Evolutionary conservation across 2,888 invertebrate genomes (phyloP).

Genomic region (Yponomeuta cagnagella): DNA sequence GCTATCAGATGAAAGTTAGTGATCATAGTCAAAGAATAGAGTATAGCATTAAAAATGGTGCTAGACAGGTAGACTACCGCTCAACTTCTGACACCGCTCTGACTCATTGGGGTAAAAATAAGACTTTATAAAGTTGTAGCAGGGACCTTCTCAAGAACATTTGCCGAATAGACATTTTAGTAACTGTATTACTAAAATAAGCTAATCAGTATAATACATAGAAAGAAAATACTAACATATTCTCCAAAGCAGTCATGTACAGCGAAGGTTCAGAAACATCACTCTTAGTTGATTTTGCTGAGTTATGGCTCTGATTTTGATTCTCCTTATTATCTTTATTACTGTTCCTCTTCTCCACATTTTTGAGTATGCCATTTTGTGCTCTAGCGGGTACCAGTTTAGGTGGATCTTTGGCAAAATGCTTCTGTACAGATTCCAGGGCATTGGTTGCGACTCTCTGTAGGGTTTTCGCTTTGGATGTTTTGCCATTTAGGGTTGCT

Average conservation of each 20-base stretch:
- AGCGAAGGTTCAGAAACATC: slow-evolving; percentile 85
- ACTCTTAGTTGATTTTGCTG: slow-evolving; percentile 70
- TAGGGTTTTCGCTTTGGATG: slow-evolving; percentile 64
- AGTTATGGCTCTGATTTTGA: slow-evolving; percentile 41
- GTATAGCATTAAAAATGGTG: too few species aligned
- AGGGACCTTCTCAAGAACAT: too few species aligned
- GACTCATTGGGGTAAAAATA: too few species aligned
- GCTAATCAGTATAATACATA: not conserved
- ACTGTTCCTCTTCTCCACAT: slow-evolving; percentile 49
- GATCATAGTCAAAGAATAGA: too few species aligned
- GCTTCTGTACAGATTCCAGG: slow-evolving; percentile 57
- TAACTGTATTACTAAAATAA: too few species aligned
- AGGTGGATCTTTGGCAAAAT: slow-evolving; percentile 56
- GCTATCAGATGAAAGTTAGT: too few species aligned
- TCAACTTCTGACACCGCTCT: too few species aligned
- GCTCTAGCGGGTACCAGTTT: slow-evolving; percentile 49
- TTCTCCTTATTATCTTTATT: slow-evolving; percentile 43
- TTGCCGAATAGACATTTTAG: too few species aligned
- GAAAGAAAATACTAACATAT: slow-evolving; percentile 69
- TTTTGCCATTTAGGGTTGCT: slow-evolving; percentile 47
- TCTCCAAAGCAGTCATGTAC: slow-evolving; percentile 86
- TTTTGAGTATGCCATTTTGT: slow-evolving; percentile 65
- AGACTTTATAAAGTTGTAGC: too few species aligned
- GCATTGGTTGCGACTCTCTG: slow-evolving; percentile 57
- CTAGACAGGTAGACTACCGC: too few species aligned